phyloP scores from a whole-genome alignment of 2,797 vertebrate genomes.

The Falco columbarius region DNA sequence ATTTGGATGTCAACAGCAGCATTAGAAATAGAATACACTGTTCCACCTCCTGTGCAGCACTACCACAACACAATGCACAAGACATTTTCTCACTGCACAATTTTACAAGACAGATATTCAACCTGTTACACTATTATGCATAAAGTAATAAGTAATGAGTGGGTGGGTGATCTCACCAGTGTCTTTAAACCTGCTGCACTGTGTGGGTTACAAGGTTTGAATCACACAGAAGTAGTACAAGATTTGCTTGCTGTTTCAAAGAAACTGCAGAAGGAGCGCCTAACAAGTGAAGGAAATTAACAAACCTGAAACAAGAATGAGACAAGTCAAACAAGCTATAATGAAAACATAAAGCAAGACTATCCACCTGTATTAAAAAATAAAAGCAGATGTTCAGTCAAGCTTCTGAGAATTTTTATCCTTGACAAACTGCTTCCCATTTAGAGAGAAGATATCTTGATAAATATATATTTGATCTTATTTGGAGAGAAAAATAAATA shows the following conservation, averaged over 20 bases:
- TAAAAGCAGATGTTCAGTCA: background rate
- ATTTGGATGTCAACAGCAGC: background rate
- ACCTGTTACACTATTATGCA: constrained; percentile 47
- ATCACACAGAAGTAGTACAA: constrained; percentile 18
- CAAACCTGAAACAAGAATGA: background rate
- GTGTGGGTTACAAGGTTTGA: constrained; percentile 53
- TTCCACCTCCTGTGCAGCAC: background rate
- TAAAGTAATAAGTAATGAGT: constrained; percentile 49
- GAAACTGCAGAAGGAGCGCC: background rate
- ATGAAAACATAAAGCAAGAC: background rate
- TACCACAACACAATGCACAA: background rate
- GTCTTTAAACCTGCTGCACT: constrained; percentile 47
- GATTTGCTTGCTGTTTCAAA: background rate
- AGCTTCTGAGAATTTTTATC: background rate
- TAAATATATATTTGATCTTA: background rate
- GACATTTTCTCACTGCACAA: background rate
- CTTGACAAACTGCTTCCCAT: background rate
- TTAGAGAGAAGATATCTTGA: background rate
- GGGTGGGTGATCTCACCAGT: constrained; percentile 57
- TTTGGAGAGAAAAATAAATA: background rate
- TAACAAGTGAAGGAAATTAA: background rate
- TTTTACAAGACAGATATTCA: constrained; percentile 46
- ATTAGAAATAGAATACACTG: background rate
- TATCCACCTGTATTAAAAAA: background rate
- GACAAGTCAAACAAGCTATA: background rate